Conservation (phyloP, 2,797 vertebrate species). For the Clarias fuscus region DNA sequence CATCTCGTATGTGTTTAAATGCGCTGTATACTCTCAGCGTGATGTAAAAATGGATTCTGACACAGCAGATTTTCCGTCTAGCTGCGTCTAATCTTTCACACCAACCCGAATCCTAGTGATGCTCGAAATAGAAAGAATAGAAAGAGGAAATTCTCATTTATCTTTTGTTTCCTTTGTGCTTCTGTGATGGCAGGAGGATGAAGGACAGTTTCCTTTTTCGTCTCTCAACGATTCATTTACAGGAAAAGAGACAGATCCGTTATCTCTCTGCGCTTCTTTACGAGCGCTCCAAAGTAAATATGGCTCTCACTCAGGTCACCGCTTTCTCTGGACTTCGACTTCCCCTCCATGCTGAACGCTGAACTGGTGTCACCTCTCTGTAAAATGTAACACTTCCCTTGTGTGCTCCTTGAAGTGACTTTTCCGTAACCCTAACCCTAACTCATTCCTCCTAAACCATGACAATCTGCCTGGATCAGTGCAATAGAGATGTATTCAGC, state of each 20-base stretch:
- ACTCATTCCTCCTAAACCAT: background rate
- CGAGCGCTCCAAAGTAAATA: slow-evolving; percentile 53
- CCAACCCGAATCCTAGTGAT: background rate
- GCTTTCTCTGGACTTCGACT: slow-evolving; percentile 45
- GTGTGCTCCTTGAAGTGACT: slow-evolving; percentile 35
- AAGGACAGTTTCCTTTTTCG: slow-evolving; percentile 51
- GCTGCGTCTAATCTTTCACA: background rate
- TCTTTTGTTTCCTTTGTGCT: slow-evolving; percentile 32
- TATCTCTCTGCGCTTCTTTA: slow-evolving; percentile 49
- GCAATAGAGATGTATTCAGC: too few relatives aligned
- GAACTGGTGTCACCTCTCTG: slow-evolving; percentile 41
- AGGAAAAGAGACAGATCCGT: slow-evolving; percentile 55
- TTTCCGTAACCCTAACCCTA: background rate
- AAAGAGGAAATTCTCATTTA: slow-evolving; percentile 40
- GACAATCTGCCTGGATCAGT: background rate
- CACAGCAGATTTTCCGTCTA: slow-evolving; percentile 10
- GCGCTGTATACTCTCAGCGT: background rate
- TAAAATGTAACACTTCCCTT: slow-evolving; percentile 33
- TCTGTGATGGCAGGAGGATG: slow-evolving; percentile 39
- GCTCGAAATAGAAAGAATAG: slow-evolving; percentile 38
- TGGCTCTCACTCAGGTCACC: slow-evolving; percentile 45
- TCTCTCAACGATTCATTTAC: slow-evolving; percentile 53
- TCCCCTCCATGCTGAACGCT: slow-evolving; percentile 34
- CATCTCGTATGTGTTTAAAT: background rate
- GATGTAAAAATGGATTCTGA: background rate